Evolutionary conservation across 2,888 invertebrate genomes (phyloP).

Genomic region (Drosophila subsilvestris): DNA sequence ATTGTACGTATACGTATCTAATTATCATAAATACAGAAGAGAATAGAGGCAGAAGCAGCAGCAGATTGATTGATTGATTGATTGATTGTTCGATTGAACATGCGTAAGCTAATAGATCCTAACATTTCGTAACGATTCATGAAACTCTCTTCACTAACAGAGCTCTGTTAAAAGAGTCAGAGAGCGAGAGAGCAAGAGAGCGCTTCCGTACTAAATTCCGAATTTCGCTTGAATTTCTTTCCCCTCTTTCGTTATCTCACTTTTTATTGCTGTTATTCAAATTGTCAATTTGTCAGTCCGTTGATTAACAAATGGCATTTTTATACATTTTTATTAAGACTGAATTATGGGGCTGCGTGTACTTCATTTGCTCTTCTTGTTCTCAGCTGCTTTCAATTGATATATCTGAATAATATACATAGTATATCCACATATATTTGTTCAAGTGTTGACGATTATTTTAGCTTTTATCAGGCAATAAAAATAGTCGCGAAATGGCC

Average conservation of each 20-base stretch:
- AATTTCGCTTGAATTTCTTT: slow-evolving; percentile 13
- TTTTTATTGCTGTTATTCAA: slow-evolving; percentile 34
- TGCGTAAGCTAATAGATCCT: not conserved
- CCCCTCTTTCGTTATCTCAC: not conserved
- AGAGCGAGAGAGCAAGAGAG: not conserved
- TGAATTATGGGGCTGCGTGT: slow-evolving; percentile 68
- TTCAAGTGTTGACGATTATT: slow-evolving; percentile 58
- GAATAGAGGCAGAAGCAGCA: not conserved
- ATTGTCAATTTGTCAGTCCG: slow-evolving; percentile 73
- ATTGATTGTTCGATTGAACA: slow-evolving; percentile 24
- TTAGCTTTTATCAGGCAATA: slow-evolving; percentile 31
- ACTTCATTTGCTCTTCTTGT: slow-evolving; percentile 37
- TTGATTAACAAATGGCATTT: slow-evolving; percentile 71
- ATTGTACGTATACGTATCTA: slow-evolving; percentile 34
- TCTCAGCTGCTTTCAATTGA: slow-evolving; percentile 54
- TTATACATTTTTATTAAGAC: slow-evolving; percentile 74
- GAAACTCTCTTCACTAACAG: not conserved
- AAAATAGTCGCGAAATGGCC: slow-evolving; percentile 52
- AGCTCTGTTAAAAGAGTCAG: not conserved
- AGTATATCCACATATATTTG: slow-evolving; percentile 46
- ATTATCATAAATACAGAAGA: slow-evolving; percentile 69
- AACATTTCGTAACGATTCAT: not conserved
- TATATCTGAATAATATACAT: slow-evolving; percentile 49
- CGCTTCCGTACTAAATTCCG: slow-evolving; percentile 27
- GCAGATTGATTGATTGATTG: slow-evolving; percentile 11